These are phyloP conservation scores for Drosophila ananassae DNA, from an alignment of 1,140 invertebrate species.

Conservation along the genomic window DNA sequence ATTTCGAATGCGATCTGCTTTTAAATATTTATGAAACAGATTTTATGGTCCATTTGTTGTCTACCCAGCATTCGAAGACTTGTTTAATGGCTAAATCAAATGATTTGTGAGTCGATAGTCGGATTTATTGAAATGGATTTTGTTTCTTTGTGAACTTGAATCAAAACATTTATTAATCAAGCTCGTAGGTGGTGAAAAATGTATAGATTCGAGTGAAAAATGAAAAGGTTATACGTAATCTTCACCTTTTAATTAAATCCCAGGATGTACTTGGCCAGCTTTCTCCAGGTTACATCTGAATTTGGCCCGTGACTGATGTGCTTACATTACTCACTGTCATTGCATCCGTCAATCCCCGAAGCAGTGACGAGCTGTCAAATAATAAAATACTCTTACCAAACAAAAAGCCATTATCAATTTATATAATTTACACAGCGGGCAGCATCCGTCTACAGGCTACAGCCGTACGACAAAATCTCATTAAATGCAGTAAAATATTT, in stretches of 20 bases:
- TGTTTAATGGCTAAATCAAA: slow-evolving; percentile 58
- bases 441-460: slow-evolving; percentile 3
- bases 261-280: slow-evolving; percentile 5
- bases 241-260: not conserved
- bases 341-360: slow-evolving; percentile 31
- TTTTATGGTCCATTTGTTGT: slow-evolving; percentile 51
- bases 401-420: slow-evolving; percentile 58
- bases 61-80: slow-evolving; percentile 34
- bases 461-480: slow-evolving; percentile 31
- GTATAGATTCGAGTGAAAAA: not conserved
- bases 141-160: not conserved
- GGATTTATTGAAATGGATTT: slow-evolving; percentile 22
- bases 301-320: slow-evolving; percentile 22
- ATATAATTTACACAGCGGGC: slow-evolving; percentile 55
- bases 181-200: slow-evolving; percentile 1
- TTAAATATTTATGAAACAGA: slow-evolving; percentile 72
- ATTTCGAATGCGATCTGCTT: slow-evolving; percentile 21
- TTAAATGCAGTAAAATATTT: slow-evolving; percentile 55
- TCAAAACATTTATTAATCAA: slow-evolving; percentile 1
- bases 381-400: slow-evolving; percentile 7
- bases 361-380: slow-evolving; percentile 54
- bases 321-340: slow-evolving; percentile 33
- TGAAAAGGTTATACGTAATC: slow-evolving; percentile 10
- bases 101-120: slow-evolving; percentile 45
- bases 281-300: slow-evolving; percentile 17